Evolutionary conservation across 2,888 invertebrate genomes (phyloP).

Genomic region (Hemistola chrysoprasaria): DNA sequence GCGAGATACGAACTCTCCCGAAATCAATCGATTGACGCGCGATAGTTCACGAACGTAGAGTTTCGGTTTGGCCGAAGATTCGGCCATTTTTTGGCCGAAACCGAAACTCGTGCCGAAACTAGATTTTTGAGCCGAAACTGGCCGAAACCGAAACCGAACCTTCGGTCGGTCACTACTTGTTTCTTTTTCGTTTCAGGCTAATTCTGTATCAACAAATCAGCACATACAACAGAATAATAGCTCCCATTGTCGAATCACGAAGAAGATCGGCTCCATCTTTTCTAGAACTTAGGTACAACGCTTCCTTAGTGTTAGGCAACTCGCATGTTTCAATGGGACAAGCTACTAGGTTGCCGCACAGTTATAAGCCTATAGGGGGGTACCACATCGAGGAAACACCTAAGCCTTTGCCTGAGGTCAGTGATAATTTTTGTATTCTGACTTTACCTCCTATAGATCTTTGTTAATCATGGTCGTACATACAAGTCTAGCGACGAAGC

Average conservation of each 20-base stretch:
- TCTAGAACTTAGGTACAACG: constrained; percentile 20
- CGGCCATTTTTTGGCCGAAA: too few relatives aligned
- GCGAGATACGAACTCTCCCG: too few relatives aligned
- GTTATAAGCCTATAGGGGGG: constrained; percentile 29
- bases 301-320: constrained; percentile 22
- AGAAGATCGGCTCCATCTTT: constrained; percentile 22
- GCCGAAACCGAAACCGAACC: too few relatives aligned
- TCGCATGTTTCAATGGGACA: constrained; percentile 19
- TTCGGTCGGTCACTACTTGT: too few relatives aligned
- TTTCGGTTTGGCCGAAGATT: too few relatives aligned
- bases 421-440: background rate
- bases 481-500: too few relatives aligned
- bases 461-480: too few relatives aligned
- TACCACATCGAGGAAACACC: constrained; percentile 30
- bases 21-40: too few relatives aligned
- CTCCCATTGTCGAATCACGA: constrained; percentile 20
- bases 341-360: constrained; percentile 20
- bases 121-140: too few relatives aligned
- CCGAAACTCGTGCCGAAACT: too few relatives aligned
- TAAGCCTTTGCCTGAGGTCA: constrained; percentile 33
- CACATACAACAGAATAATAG: constrained; percentile 19
- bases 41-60: too few relatives aligned
- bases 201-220: background rate
- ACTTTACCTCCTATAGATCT: too few relatives aligned
- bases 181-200: constrained; percentile 1